A percentile compares a stretch with the other conserved stretches of the same genome.
Conservation (phyloP, 2,797 vertebrate genomes). For the Petrocephalus schoutedeni region DNA sequence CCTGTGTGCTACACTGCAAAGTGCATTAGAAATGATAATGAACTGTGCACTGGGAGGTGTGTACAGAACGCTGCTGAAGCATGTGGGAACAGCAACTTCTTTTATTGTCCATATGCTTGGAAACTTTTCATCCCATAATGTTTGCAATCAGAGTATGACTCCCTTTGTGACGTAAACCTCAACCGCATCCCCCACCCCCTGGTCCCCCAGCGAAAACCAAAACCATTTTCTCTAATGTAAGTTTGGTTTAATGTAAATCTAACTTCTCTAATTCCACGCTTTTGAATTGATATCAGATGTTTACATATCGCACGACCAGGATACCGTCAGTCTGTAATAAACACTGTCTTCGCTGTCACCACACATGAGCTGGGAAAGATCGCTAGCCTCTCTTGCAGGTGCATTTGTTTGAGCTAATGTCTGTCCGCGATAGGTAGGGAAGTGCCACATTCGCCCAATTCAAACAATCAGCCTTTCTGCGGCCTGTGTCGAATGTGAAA, state of each 20-base stretch:
- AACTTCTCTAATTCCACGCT: background rate
- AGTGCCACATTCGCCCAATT: background rate
- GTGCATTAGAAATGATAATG: background rate
- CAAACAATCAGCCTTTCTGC: background rate
- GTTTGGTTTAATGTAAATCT: background rate
- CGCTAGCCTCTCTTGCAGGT: background rate
- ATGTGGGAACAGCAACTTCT: conserved; percentile 3
- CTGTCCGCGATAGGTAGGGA: background rate
- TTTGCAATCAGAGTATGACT: background rate
- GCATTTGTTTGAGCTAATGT: background rate
- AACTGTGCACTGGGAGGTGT: background rate
- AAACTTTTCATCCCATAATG: background rate
- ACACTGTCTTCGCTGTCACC: background rate
- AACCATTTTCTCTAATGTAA: background rate
- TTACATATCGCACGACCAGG: background rate
- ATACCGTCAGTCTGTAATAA: background rate
- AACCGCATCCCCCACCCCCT: background rate
- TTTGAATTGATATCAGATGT: background rate
- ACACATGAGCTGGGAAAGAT: background rate
- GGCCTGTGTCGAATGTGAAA: background rate
- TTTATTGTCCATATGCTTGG: conserved; percentile 29
- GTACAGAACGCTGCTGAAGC: background rate
- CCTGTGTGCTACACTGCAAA: background rate
- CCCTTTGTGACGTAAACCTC: background rate
- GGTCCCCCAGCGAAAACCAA: background rate